Evolutionary conservation across 2,797 vertebrate genomes (phyloP), one percentile per base, ranked within the genome.

Genomic region (Pristis pectinata): DNA sequence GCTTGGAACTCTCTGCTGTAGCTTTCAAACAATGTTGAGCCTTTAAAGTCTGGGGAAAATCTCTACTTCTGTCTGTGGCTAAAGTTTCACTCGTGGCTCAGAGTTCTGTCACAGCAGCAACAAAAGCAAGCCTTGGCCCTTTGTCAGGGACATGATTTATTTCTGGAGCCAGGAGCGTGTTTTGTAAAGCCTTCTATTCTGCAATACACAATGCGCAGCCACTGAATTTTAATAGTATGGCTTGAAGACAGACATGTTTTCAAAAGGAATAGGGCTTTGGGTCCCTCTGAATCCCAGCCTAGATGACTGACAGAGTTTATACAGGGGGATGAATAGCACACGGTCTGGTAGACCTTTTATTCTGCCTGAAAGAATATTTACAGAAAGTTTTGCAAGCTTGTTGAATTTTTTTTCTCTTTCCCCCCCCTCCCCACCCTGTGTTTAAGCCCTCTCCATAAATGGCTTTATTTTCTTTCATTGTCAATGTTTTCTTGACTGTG

Each of bases 351-450:
- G 92, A 74, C 92, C 92, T 93, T 93, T 93, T 93, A 93, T 93
- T 93, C 92, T 93, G 92, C 92, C 67, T 93, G 92, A 93, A 93
- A 93, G 96, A 96, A 96, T 96, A 94, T 95, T 95, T 95, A 94
- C 95, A 94, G 94, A 95, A 93, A 79, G 95, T 93, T 95, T 95
- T 95, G 94, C 95, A 95, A 94, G 94, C 76, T 93, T 22, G 94
- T 94, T 72, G 80, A 74, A 94, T 94, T 94, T 94, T 80, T 72
- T 95, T 74, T 95, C 59, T 95, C 94, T 87, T 94, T 95, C 61
- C 53, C 94, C 87, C 94, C 91, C 95, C 95, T 95, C 67, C 92
- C 92, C 67, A 93, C 92, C 67, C 92, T 53, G 64, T 93, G 92
- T 53, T 93, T 74, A 72, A 93, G 67, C 67, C 92, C 92, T 93